These are phyloP conservation scores for Hedya salicella DNA, from an alignment of 2,888 invertebrate genomes.

Conservation along the genomic window DNA sequence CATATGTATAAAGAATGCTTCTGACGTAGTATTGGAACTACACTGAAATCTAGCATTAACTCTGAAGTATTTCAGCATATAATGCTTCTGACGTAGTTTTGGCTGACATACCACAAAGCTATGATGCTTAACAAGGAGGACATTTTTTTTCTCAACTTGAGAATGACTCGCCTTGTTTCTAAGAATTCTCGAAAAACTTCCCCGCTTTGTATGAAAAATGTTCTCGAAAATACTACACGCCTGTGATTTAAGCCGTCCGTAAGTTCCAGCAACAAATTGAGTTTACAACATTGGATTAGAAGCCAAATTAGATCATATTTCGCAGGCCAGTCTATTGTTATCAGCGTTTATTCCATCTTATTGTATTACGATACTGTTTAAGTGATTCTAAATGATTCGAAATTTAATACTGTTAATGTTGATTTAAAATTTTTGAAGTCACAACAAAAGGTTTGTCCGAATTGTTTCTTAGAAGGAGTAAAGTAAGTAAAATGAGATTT, in stretches of 20 bases:
- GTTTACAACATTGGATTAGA: constrained; percentile 77
- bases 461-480: neutral
- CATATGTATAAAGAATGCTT: too few relatives aligned
- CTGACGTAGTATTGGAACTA: too few relatives aligned
- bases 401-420: constrained; percentile 24
- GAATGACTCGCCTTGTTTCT: too few relatives aligned
- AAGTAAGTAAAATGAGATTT: constrained; percentile 26
- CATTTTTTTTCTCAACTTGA: too few relatives aligned
- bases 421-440: constrained; percentile 18
- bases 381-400: constrained; percentile 38
- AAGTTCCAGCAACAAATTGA: constrained; percentile 72
- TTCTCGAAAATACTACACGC: constrained; percentile 10
- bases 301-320: constrained; percentile 79
- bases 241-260: constrained; percentile 50
- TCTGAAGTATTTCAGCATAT: too few relatives aligned
- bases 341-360: constrained; percentile 52
- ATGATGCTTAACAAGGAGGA: too few relatives aligned
- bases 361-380: constrained; percentile 46
- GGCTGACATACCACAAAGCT: too few relatives aligned
- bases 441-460: constrained; percentile 17
- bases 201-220: too few relatives aligned
- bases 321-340: constrained; percentile 66
- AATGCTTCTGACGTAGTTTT: too few relatives aligned
- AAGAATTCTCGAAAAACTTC: too few relatives aligned
- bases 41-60: too few relatives aligned